Conservation (phyloP, 92 coral and sea anemone species). For the Siderastrea radians region DNA sequence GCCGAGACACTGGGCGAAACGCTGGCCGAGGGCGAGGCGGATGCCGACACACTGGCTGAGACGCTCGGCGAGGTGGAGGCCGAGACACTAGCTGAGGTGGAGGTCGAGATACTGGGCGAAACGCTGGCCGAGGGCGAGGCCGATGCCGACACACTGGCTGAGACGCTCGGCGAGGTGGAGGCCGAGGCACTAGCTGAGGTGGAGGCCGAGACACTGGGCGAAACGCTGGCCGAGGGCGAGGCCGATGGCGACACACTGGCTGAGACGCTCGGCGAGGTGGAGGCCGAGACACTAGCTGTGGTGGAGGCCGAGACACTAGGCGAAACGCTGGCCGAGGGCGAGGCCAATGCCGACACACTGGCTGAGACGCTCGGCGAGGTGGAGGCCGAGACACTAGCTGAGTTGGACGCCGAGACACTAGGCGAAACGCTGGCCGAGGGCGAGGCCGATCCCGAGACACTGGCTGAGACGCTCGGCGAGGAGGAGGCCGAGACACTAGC, state of each 20-base stretch:
- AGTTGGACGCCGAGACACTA: too few species aligned
- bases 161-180: not conserved
- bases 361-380: not conserved
- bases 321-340: too few species aligned
- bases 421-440: too few species aligned
- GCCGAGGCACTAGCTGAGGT: not conserved
- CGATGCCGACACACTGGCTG: not conserved
- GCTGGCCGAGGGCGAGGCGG: not conserved
- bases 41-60: too few species aligned
- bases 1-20: not conserved
- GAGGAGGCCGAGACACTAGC: too few species aligned
- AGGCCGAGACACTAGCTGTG: not conserved
- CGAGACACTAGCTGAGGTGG: not conserved
- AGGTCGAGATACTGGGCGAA: not conserved
- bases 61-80: not conserved
- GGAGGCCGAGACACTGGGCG: not conserved
- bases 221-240: not conserved
- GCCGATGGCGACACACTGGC: not conserved
- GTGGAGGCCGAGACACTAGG: not conserved
- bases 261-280: not conserved
- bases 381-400: too few species aligned
- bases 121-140: not conserved
- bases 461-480: too few species aligned
- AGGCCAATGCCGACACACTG: constrained; percentile 4
- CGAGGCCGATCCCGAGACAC: too few species aligned